Base-by-base conservation (phyloP, 2,113 vertebrate genomes). In the Galbula dea region DNA sequence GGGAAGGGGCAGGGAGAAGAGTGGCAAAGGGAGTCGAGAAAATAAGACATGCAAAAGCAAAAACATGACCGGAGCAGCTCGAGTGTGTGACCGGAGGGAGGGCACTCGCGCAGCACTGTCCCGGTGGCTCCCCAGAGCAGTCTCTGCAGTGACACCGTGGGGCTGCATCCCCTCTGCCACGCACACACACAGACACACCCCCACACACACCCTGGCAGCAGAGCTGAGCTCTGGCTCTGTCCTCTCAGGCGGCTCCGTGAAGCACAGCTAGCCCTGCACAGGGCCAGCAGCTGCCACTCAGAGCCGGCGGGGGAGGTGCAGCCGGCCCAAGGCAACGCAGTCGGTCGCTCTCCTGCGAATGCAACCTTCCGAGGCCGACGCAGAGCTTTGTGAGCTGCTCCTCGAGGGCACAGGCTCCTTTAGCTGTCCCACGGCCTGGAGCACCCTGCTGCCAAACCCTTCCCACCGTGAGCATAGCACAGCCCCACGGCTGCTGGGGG, bases 1-100 rank as follows among this genome's bases (percentile, higher is more conserved):
- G 78, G 93, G 57, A 23, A 87, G 51, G 81, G 80, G 20, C 3
- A 0, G 52, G 83, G 65, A 43, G 41, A 57, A 46, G 37, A 82
- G 92, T 61, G 85, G 69, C 87, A 86, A 82, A 98, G 97, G 98
- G 97, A 97, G 93, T 96, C 73, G 96, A 96, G 97, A 98, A 98
- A 95, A 96, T 97, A 96, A 98, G 97, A 93, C 94, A 93, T 96
- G 93, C 96, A 96, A 97, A 96, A 96, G 94, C 90, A 95, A 96
- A 96, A 97, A 21, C 63, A 41, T 68, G 88, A 93, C 57, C 30
- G 59, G 91, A 93, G 95, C 91, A 94, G 95, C 93, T 89, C 32
- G 6, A 76, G 85, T 72, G 37, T 27, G 87, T 58, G 89, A 29
- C 26, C 41, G 15, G 41, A 43, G 2, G 0, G 73, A 48, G 72